Conservation (phyloP, 2,113 vertebrate species). For the Plecotus auritus region DNA sequence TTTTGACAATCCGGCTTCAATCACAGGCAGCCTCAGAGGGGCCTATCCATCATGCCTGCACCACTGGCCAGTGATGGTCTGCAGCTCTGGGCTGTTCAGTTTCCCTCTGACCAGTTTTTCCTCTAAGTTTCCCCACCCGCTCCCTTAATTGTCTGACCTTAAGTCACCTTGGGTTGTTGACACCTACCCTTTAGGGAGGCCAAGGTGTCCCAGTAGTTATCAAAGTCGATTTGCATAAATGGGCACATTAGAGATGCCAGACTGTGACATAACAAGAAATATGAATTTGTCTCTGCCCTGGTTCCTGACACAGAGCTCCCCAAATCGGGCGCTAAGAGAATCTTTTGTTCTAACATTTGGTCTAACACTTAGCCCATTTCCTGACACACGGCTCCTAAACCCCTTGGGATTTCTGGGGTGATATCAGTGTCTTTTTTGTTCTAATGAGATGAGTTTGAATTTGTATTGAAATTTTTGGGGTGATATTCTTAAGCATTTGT, state of each 20-base stretch:
- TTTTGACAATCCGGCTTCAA: conserved; percentile 38
- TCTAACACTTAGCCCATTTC: neutral
- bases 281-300: neutral
- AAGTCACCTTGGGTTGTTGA: neutral
- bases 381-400: neutral
- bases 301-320: neutral
- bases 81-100: neutral
- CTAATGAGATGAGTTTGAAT: neutral
- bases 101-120: neutral
- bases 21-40: neutral
- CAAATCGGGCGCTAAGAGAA: neutral
- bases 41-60: neutral
- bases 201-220: neutral
- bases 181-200: neutral
- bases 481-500: no score
- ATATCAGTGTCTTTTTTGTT: neutral
- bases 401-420: neutral
- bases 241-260: neutral
- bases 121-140: neutral
- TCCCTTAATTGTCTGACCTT: neutral
- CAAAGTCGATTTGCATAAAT: neutral
- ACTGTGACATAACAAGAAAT: neutral
- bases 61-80: neutral
- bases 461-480: neutral
- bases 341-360: neutral